Base-by-base conservation (phyloP, 2,113 vertebrate species). In the Rhinoderma darwinii region DNA sequence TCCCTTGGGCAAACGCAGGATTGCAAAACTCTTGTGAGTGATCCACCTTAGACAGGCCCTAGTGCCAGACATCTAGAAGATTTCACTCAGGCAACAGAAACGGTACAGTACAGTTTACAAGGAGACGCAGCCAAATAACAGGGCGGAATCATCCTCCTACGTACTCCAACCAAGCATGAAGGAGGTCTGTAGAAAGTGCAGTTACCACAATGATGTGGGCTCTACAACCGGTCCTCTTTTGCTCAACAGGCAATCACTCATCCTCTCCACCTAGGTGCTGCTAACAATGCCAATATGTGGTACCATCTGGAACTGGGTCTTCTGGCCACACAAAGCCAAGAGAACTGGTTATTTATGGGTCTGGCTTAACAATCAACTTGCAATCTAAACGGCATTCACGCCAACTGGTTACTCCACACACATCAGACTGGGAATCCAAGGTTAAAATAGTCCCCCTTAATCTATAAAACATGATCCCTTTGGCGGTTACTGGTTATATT, bases 1-100 rank as follows among this genome's bases (percentile, higher is more conserved):
- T 86, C 89, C 59, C 72, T 82, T 75, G 51, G 88, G 90, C 86
- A 87, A 84, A 84, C 84, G 84, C 63, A n/a, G 70, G 22, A 82
- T 82, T 87, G 68, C 68, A 82, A 87, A 86, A 87, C 78, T 22
- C 63, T 37, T 75, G 47, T 86, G 76, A 86, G 61, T 1, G 70
- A 73, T 61, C 79, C 59, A 47, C 66, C 50, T 87, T 41, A 47
- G 50, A 82, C 39, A 39, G 22, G 86, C 43, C 44, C 50, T 44
- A 47, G 70, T 79, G 50, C 74, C 66, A 81, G 35, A 39, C 68
- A 87, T 87, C 50, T 32, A 47, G 63, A 75, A 50, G 84, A 81
- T 56, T 56, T 72, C 76, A 68, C 18, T n/a, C 63, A 61, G 61
- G 27, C 50, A 82, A 51, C 39, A 87, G 78, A 73, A 81, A 79